Evolutionary conservation across 2,797 vertebrate species (phyloP), one percentile per base, ranked within the genome.

Genomic region (Enteromius viviparus): DNA sequence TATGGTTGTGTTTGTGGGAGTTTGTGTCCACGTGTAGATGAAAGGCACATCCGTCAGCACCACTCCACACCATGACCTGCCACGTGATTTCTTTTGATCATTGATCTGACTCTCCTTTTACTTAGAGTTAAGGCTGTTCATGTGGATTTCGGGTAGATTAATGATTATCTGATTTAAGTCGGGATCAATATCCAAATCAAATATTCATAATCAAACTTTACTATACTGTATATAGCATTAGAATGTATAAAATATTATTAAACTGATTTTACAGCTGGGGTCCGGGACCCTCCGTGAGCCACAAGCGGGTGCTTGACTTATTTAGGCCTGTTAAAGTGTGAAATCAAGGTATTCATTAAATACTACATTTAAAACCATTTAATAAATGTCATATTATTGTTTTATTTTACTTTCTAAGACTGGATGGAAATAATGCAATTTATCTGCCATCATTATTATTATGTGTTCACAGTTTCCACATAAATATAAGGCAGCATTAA

Each of bases 81-180:
- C 23, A 37, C 42, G 37, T 83, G 82, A 86, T 87, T 87, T 88
- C 75, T 81, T 84, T 76, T 45, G 75, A 89, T 87, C 85, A 86
- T 85, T 53, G 11, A 5, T 58, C 34, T 69, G 6, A 3, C 3
- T 70, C 11, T 40, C 1, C 14, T 51, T 62, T 60, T 37, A n/a
- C 2, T 37, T 10, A 4, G 4, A 5, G 29, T 37, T 19, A 34
- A 15, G 45, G 4, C 14, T 47, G 68, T 76, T 47, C 10, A 3
- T 74, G 62, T 32, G n/a, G 17, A 72, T 72, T 51, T 21, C 0
- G 9, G 26, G 23, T 71, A 6, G 29, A 32, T 51, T 21, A 19
- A 12, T n/a, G 9, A n/a, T 21, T 37, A 37, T 37, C 37, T 37
- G 37, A 37, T 37, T 37, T 37, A 0, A 66, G 10, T 40, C 9